Evolutionary conservation across 92 coral and sea anemone genomes (phyloP), one percentile per base, ranked within the genome.

Genomic region (Palythoa heliodiscus): DNA sequence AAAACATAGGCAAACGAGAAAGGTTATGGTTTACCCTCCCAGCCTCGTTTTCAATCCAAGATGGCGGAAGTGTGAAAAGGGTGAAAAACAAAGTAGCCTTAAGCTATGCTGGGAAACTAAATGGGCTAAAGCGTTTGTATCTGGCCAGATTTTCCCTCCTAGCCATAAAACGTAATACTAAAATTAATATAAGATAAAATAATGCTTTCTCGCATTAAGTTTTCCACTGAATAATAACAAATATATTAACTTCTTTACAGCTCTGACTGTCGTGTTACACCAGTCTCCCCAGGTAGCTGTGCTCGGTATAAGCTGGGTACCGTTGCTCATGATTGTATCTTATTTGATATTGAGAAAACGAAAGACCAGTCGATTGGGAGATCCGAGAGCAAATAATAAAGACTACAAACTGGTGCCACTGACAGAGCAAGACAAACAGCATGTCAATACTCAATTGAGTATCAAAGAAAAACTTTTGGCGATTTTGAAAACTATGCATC

Each of bases 231-330:
- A 29, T 29, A 1, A 0, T 29, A 29, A 29, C 35, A 29, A 1
- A 29, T 29, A 0, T 29, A 29, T 0, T 29, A 29, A 29, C 1
- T 29, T 70, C 43, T 29, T 5, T 29, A 70, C 40, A 70, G 75
- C 38, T 70, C 39, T 70, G 75, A 70, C 75, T 70, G 50, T 70
- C 0, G 5, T 29, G 11, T 70, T 29, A 29, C 35, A 29, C 35
- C 1, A 0, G 35, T 29, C 35, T 29, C 35, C 35, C 35, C 35
- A 29, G 19, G 17, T 15, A 70, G 25, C 43, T 43, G 43, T 70
- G 75, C 25, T 70, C 11, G 47, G 40, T 19, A 10, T 70, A 29
- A 70, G 75, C 50, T 70, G 75, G 75, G 16, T 70, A 19, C 75
- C 75, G 47, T 35, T 29, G 35, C 35, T 29, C 35, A 29, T 29